These are phyloP conservation scores for Lipophrys pholis DNA, from an alignment of 2,113 vertebrate genomes.

Conservation along the genomic window DNA sequence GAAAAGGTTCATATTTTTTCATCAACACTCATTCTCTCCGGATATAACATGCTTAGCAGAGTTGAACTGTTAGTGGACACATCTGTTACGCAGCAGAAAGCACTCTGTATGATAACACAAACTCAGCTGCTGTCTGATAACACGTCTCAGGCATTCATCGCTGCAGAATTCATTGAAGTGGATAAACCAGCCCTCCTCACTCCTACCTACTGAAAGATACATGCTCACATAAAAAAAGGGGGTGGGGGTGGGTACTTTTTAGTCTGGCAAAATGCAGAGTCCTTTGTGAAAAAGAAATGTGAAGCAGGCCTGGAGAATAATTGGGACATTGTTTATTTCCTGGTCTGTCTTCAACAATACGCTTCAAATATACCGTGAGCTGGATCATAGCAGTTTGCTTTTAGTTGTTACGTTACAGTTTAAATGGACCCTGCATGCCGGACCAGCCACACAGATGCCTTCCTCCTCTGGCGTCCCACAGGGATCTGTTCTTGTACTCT, in stretches of 20 bases:
- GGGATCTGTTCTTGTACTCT: background rate
- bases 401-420: too few species aligned
- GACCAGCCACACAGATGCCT: too few species aligned
- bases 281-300: background rate
- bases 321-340: too few species aligned
- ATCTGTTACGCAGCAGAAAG: conserved; percentile 44
- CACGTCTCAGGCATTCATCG: conserved; percentile 42
- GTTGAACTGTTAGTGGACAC: conserved; percentile 22
- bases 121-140: conserved; percentile 47
- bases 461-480: background rate
- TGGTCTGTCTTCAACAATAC: too few species aligned
- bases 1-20: background rate
- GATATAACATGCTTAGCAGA: conserved; percentile 25
- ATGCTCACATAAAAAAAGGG: background rate
- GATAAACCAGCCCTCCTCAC: conserved; percentile 22
- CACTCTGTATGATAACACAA: conserved; percentile 34
- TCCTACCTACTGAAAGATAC: conserved; percentile 14
- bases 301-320: too few species aligned
- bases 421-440: too few species aligned
- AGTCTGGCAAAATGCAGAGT: background rate
- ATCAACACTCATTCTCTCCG: background rate
- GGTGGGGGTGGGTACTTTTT: background rate
- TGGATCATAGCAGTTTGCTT: too few species aligned
- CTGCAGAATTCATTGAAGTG: conserved; percentile 31
- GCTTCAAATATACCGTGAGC: too few species aligned